Conservation (phyloP, 2,797 vertebrate genomes). For the Amblyraja radiata region DNA sequence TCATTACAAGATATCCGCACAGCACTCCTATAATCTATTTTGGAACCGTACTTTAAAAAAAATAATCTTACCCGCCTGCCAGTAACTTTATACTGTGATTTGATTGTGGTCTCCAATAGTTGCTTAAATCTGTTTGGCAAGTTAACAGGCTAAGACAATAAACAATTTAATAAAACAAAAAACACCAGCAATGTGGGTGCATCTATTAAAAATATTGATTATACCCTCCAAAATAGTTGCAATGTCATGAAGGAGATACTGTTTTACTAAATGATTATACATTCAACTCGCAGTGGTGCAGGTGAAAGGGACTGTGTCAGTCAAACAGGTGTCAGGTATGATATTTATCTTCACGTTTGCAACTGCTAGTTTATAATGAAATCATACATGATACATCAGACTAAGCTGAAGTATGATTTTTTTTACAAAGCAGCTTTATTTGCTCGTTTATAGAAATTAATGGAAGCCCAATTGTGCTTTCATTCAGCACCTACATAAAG, state of each 20-base stretch:
- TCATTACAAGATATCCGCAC: too few relatives aligned
- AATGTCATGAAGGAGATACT: background rate
- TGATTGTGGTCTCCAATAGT: too few relatives aligned
- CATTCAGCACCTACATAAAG: background rate
- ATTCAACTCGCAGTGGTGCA: background rate
- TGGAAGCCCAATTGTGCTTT: background rate
- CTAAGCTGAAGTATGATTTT: background rate
- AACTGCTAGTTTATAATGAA: background rate
- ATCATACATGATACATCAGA: background rate
- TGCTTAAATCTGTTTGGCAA: background rate
- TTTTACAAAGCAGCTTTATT: background rate
- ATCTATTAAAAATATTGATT: background rate
- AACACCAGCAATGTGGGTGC: background rate
- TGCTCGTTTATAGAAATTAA: background rate
- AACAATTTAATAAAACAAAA: background rate
- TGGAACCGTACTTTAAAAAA: background rate
- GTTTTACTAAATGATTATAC: background rate
- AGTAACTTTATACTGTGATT: background rate
- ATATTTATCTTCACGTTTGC: background rate
- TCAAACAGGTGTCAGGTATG: background rate
- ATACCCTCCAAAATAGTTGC: background rate
- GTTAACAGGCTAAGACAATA: background rate
- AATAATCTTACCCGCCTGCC: background rate
- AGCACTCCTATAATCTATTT: background rate
- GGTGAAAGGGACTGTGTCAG: background rate